Percentiles rank a stretch among this genome's conserved stretches.
Evolutionary conservation across 2,113 vertebrate genomes (phyloP).

Genomic region (Otocyon megalotis): DNA sequence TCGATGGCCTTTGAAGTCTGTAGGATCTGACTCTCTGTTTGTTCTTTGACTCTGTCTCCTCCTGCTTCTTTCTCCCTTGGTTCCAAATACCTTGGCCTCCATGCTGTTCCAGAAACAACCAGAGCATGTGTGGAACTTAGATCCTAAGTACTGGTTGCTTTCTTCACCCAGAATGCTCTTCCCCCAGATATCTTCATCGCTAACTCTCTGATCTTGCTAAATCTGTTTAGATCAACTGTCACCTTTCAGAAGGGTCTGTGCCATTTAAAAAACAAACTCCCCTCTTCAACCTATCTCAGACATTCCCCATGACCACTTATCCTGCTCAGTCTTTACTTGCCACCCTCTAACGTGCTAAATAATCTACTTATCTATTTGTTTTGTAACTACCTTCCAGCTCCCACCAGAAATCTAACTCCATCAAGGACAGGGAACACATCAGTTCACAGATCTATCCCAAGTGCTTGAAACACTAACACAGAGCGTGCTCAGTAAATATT

Average conservation of each 20-base stretch:
- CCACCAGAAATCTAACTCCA: not conserved
- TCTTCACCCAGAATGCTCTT: not conserved
- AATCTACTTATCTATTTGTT: not conserved
- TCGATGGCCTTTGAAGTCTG: not conserved
- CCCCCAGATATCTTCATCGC: too few species aligned
- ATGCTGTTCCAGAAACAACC: not conserved
- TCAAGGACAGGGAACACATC: not conserved
- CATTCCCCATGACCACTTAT: not conserved
- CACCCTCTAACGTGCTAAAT: not conserved
- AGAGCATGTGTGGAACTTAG: not conserved
- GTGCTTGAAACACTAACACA: not conserved
- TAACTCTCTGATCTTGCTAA: not conserved
- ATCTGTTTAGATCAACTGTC: not conserved
- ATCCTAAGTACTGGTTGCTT: not conserved
- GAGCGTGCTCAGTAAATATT: not conserved
- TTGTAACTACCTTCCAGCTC: not conserved
- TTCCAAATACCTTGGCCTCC: not conserved
- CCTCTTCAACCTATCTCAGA: not conserved
- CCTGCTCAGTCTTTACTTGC: not conserved
- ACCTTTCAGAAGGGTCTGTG: not conserved
- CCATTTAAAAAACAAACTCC: not conserved
- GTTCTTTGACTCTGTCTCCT: not conserved
- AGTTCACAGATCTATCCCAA: not conserved
- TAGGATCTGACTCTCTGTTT: not conserved
- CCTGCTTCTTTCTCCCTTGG: not conserved